Evolutionary conservation across 2,113 vertebrate genomes (phyloP).

Genomic region (Calonectris borealis): DNA sequence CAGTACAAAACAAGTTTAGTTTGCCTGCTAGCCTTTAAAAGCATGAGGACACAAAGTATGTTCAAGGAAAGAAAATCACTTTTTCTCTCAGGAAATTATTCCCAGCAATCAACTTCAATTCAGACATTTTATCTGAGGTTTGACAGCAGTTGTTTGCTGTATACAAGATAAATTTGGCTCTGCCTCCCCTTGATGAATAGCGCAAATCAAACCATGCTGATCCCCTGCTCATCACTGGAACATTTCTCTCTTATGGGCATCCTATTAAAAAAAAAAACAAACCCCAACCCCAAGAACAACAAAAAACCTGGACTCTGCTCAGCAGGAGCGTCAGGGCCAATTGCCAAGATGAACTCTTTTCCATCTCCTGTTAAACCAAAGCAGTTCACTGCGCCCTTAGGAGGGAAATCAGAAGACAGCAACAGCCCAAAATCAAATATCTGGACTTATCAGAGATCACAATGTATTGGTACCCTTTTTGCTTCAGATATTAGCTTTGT

Average conservation of each 20-base stretch:
- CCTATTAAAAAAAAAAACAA: neutral
- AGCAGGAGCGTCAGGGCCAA: neutral
- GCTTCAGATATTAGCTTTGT: neutral
- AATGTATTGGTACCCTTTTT: neutral
- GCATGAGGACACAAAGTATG: neutral
- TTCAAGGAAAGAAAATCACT: neutral
- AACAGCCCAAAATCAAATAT: slow-evolving; percentile 19
- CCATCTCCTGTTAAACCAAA: neutral
- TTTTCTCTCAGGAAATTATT: slow-evolving; percentile 14
- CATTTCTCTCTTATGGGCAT: neutral
- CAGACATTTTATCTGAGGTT: neutral
- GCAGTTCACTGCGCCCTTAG: neutral
- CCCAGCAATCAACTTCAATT: neutral
- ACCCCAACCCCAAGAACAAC: neutral
- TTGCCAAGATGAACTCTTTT: neutral
- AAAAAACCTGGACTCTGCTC: neutral
- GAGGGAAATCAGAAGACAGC: neutral
- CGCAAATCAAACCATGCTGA: neutral
- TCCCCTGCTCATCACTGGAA: neutral
- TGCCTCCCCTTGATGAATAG: neutral
- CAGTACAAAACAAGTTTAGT: neutral
- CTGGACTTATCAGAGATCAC: neutral
- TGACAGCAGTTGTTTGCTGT: neutral
- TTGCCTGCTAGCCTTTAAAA: neutral
- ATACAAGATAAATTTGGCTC: neutral